Evolutionary conservation across 2,888 invertebrate species (phyloP).

Genomic region (Stenodera caucasica): DNA sequence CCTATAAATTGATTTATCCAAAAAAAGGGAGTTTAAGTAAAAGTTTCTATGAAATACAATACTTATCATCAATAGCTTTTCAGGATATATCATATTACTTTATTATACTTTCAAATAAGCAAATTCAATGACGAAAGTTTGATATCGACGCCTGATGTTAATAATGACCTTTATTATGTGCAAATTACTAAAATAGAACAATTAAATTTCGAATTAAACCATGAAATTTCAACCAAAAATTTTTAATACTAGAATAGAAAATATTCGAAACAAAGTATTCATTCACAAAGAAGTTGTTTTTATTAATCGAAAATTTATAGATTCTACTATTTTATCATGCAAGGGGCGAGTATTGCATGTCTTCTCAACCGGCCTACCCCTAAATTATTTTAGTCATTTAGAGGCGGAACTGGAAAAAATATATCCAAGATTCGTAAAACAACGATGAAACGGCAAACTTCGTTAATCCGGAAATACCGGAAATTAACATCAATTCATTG

Average conservation of each 20-base stretch:
- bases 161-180: slow-evolving; percentile 21
- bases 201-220: not conserved
- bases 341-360: not conserved
- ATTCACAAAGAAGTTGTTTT: not conserved
- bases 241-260: not conserved
- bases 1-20: not conserved
- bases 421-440: too few relatives aligned
- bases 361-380: too few relatives aligned
- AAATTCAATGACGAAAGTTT: slow-evolving; percentile 20
- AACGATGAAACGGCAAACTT: too few relatives aligned
- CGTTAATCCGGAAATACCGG: too few relatives aligned
- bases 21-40: not conserved
- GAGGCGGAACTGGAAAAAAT: too few relatives aligned
- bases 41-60: not conserved
- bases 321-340: not conserved
- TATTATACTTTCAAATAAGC: slow-evolving; percentile 16
- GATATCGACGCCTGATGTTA: slow-evolving; percentile 17
- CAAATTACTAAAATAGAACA: slow-evolving; percentile 15
- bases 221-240: not conserved
- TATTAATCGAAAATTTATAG: slow-evolving; percentile 7
- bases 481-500: too few relatives aligned
- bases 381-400: too few relatives aligned
- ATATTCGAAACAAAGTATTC: not conserved
- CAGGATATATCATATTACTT: slow-evolving; percentile 11
- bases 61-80: not conserved